These are phyloP conservation scores for Aporophyla nigra DNA, from an alignment of 2,888 invertebrate species.

Conservation along the genomic window DNA sequence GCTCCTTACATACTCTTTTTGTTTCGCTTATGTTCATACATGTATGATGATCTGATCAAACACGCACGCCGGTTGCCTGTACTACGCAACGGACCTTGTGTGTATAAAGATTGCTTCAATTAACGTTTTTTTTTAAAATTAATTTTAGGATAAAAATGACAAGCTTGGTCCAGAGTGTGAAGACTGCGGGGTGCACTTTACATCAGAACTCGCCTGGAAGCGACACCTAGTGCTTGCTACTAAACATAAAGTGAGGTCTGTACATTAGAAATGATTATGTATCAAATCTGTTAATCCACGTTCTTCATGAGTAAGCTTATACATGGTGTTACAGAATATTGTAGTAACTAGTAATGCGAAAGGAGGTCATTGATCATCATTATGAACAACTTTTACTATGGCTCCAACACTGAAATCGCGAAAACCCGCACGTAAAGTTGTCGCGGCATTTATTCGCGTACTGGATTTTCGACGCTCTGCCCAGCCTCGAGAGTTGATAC, in stretches of 20 bases:
- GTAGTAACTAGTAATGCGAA: too few relatives aligned
- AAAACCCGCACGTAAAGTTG: not conserved
- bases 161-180: slow-evolving; percentile 71
- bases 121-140: not conserved
- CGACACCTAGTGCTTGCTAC: slow-evolving; percentile 69
- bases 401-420: too few relatives aligned
- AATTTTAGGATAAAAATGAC: slow-evolving; percentile 70
- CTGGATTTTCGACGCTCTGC: not conserved
- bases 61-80: too few relatives aligned
- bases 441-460: not conserved
- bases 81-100: too few relatives aligned
- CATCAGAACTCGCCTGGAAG: slow-evolving; percentile 69
- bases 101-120: too few relatives aligned
- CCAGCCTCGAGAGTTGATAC: not conserved
- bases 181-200: slow-evolving; percentile 67
- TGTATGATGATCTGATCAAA: too few relatives aligned
- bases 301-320: too few relatives aligned
- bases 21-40: too few relatives aligned
- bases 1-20: too few relatives aligned
- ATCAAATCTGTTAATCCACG: not conserved
- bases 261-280: not conserved
- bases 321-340: too few relatives aligned
- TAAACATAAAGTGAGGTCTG: slow-evolving; percentile 64
- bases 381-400: too few relatives aligned
- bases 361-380: too few relatives aligned